Base-by-base conservation (phyloP, 2,888 invertebrate species). In the Pyrgus malvae region DNA sequence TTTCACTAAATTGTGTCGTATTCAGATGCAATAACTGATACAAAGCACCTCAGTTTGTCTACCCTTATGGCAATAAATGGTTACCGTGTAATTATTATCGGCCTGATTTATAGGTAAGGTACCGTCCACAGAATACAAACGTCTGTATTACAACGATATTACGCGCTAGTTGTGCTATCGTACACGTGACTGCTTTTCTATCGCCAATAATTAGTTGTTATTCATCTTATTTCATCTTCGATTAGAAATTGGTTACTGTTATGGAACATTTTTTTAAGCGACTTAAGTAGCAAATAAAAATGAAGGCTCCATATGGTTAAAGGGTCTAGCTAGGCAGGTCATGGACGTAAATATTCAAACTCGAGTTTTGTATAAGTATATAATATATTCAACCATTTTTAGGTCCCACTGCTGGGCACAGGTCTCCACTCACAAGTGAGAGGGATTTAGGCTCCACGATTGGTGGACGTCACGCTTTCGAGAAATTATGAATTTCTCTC, bases 101-200 rank as follows among this genome's bases (percentile, higher is more conserved):
- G 69, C 64, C 73, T 84, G 88, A 89, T 89, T 88, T 88, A 89
- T 80, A 68, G 72, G 65, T 40, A 48, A 59, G 57, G 83, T 83
- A 88, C 74, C 70, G 88, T 81, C 76, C 60, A 79, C 82, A 87
- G 80, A 83, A 85, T 83, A 82, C 78, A 83, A 84, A 85, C 79
- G 77, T 69, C 65, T 61, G 57, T 70, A 78, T 81, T 83, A 72
- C 64, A 65, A 5, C 40, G 33, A 27, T 41, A 46, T 48, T 54
- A 41, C 41, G 31, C 46, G 19, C 45, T 54, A 54, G 46, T 54
- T 40, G 25, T 42, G 14, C 38, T 40, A 29, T 40, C 23, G 44
- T 17, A 45, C 53, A 54, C 53, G 53, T 46, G 53, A 46, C 45
- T 46, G 38, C 19, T 23, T 27, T 48, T 42, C 41, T 35, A 46